A percentile compares a stretch with the other conserved stretches of the same genome.
phyloP scores from a whole-genome alignment of 2,888 invertebrate genomes.

The Encarsia formosa region DNA sequence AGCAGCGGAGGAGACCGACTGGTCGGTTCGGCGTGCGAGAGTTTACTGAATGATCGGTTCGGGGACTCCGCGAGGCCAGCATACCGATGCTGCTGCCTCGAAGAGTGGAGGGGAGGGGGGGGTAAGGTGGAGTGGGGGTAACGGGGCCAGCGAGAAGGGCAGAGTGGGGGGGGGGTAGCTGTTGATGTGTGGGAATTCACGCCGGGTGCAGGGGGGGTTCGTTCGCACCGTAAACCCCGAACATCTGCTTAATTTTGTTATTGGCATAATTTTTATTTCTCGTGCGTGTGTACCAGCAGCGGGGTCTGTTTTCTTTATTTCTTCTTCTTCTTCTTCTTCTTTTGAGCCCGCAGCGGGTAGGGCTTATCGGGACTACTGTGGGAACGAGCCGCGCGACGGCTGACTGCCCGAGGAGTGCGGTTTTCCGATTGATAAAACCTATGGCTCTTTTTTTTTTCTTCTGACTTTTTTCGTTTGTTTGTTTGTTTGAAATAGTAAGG shows the following conservation, averaged over 20 bases:
- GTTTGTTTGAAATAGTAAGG: no score
- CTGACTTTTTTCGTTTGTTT: no score
- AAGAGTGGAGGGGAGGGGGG: conserved; percentile 29
- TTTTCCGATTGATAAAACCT: no score
- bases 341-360: no score
- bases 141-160: conserved; percentile 31
- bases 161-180: conserved; percentile 42
- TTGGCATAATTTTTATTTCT: conserved; percentile 28
- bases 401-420: no score
- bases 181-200: conserved; percentile 52
- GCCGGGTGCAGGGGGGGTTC: conserved; percentile 23
- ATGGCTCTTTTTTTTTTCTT: no score
- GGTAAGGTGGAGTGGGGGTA: conserved; percentile 1
- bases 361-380: no score
- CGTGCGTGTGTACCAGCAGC: conserved; percentile 12
- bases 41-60: conserved; percentile 52
- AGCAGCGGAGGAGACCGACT: neutral
- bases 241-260: conserved; percentile 30
- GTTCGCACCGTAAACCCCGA: conserved; percentile 5
- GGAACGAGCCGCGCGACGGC: no score
- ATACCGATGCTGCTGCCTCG: neutral
- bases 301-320: no score
- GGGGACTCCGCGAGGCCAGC: conserved; percentile 44
- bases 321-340: no score
- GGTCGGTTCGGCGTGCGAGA: conserved; percentile 39